These are phyloP conservation scores for Caenorhabditis wallacei DNA, from an alignment of 2,888 invertebrate genomes.

Conservation along the genomic window DNA sequence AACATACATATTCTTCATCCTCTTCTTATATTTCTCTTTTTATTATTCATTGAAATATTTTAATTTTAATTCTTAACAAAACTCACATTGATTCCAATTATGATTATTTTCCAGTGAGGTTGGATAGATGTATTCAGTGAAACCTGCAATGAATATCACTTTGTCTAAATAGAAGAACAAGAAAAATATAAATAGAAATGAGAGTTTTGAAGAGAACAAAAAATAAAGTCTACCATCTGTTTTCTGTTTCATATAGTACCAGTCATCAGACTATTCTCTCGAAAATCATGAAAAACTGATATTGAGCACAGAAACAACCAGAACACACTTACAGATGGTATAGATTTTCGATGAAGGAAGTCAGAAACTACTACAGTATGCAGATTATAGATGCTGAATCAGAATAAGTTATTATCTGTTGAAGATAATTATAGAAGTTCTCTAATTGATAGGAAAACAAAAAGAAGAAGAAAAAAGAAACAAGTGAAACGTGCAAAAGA, in stretches of 20 bases:
- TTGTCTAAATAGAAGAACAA: background rate
- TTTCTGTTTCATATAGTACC: conserved; percentile 5
- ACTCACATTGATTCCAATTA: conserved; percentile 22
- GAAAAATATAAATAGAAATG: background rate
- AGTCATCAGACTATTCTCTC: background rate
- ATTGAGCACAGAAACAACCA: conserved; percentile 12
- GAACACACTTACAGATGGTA: background rate
- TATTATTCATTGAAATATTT: background rate
- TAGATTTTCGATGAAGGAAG: background rate
- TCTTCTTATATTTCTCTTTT: background rate
- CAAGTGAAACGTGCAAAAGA: conserved; percentile 34
- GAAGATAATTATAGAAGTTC: too few species aligned
- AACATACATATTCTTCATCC: conserved; percentile 42
- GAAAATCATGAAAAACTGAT: conserved; percentile 11
- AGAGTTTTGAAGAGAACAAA: background rate
- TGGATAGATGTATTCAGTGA: background rate
- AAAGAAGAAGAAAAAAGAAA: background rate
- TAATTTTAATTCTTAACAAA: background rate
- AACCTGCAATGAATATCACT: conserved; percentile 1
- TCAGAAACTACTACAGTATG: background rate
- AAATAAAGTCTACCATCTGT: conserved; percentile 25
- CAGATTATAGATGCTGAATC: too few species aligned
- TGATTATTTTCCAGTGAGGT: conserved; percentile 7
- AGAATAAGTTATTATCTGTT: too few species aligned
- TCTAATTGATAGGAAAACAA: too few species aligned